Percentiles rank a stretch among this genome's conserved stretches.
phyloP scores from a whole-genome alignment of 2,797 vertebrate species.

The Megaceryle alcyon region DNA sequence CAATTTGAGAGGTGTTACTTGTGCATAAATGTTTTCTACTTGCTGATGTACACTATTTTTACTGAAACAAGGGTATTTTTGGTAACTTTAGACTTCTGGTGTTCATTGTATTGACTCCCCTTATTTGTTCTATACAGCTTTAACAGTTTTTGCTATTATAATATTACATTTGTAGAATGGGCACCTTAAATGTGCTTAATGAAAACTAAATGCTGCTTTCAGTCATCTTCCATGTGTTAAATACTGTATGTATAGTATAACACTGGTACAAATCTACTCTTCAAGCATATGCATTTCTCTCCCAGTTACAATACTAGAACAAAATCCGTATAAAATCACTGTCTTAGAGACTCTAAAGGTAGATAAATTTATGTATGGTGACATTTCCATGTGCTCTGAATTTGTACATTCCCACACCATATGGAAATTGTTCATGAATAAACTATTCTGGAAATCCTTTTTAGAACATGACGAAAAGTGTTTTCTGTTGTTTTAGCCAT shows the following conservation, averaged over 20 bases:
- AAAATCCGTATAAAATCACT: not conserved
- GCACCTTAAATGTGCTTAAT: not conserved
- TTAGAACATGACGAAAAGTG: not conserved
- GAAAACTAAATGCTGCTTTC: not conserved
- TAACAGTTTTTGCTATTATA: not conserved
- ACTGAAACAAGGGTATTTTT: not conserved
- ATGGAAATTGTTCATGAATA: not conserved
- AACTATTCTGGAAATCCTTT: not conserved
- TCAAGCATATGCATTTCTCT: not conserved
- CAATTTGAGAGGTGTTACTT: not conserved
- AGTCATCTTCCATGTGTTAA: not conserved
- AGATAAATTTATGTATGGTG: not conserved
- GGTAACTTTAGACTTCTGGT: not conserved
- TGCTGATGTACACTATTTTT: not conserved
- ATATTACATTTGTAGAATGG: not conserved
- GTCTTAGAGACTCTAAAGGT: not conserved
- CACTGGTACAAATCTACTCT: not conserved
- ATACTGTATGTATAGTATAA: not conserved
- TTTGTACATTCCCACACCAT: not conserved
- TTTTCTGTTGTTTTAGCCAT: not conserved
- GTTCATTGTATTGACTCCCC: not conserved
- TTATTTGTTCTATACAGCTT: not conserved
- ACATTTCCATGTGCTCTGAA: rapidly evolving
- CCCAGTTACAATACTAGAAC: not conserved
- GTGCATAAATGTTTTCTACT: not conserved